A percentile compares a stretch with the other conserved stretches of the same genome.
These are phyloP conservation scores for Ochropleura leucogaster DNA, from an alignment of 2,888 invertebrate species.

Conservation along the genomic window DNA sequence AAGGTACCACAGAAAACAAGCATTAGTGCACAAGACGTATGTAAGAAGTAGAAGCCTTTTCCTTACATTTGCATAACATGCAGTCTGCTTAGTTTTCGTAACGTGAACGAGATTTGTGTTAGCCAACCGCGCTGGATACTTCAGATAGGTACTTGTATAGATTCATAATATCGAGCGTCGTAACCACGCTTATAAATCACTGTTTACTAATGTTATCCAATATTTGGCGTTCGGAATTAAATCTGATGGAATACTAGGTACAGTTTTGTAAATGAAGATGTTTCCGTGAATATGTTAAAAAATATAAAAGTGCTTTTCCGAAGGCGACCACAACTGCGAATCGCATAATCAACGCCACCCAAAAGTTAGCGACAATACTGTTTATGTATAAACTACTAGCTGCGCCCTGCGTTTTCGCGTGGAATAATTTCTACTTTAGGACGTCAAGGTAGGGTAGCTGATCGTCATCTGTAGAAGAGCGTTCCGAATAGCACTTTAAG, in stretches of 20 bases:
- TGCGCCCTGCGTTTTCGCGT: no score
- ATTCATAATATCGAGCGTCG: constrained; percentile 36
- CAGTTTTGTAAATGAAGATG: constrained; percentile 7
- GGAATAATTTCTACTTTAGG: no score
- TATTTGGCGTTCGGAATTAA: constrained; percentile 25
- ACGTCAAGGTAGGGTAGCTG: no score
- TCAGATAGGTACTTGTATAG: constrained; percentile 18
- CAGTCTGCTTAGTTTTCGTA: constrained; percentile 56
- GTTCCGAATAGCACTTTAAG: background rate
- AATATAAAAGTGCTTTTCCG: background rate
- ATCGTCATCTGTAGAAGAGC: background rate
- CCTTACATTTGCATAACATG: constrained; percentile 56
- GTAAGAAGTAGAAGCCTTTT: constrained; percentile 35
- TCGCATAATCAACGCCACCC: background rate
- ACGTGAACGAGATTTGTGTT: constrained; percentile 52
- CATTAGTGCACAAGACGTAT: background rate
- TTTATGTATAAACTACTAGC: no score
- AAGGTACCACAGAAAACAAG: background rate
- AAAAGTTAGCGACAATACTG: background rate
- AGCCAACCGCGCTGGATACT: constrained; percentile 25
- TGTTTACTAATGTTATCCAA: constrained; percentile 27
- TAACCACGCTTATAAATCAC: constrained; percentile 45
- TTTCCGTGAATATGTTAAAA: background rate
- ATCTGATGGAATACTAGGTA: constrained; percentile 15
- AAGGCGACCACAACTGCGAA: background rate